These are phyloP conservation scores for Acanthochromis polyacanthus DNA, from an alignment of 2,113 vertebrate genomes.

Conservation along the genomic window DNA sequence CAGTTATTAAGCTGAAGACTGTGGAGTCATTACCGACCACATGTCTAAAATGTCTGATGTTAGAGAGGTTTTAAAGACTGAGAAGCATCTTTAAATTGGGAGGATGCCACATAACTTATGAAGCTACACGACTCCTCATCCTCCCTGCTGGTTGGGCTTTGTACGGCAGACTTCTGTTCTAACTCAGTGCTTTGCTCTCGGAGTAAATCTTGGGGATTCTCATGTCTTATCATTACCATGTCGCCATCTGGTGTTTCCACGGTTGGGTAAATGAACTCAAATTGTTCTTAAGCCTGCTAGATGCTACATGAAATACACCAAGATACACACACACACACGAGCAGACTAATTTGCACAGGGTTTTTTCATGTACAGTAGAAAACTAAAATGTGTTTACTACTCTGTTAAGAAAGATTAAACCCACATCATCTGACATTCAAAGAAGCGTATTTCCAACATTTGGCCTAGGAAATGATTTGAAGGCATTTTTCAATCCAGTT, in stretches of 20 bases:
- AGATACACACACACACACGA: not conserved
- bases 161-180: not conserved
- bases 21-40: not conserved
- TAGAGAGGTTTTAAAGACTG: not conserved
- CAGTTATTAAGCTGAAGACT: not conserved
- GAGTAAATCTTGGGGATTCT: not conserved
- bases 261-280: not conserved
- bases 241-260: not conserved
- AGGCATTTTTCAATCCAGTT: no score
- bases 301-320: not conserved
- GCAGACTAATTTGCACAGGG: not conserved
- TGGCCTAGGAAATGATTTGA: not conserved
- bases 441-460: not conserved
- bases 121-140: not conserved
- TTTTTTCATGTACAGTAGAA: not conserved
- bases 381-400: not conserved
- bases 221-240: constrained; percentile 3
- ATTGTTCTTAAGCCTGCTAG: not conserved
- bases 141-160: constrained; percentile 10
- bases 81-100: constrained; percentile 3
- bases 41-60: not conserved
- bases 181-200: constrained; percentile 11
- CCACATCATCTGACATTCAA: not conserved
- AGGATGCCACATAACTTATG: not conserved
- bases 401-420: no score